Base-by-base conservation (phyloP, 2,113 vertebrate genomes). In the Nannobrachium achirus region DNA sequence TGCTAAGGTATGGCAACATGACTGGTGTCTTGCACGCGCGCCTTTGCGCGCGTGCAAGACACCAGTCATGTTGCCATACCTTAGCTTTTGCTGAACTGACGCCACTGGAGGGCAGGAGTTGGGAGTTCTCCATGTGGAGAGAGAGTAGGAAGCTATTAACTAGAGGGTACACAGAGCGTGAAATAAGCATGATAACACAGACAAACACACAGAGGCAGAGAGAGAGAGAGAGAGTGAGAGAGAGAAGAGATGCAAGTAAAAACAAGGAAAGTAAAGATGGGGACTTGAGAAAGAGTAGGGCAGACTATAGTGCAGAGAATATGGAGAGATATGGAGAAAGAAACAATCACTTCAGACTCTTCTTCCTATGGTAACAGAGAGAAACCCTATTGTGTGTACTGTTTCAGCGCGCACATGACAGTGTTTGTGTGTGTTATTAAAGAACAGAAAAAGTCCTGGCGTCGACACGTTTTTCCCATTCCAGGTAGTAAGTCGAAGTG, bases 401-500 rank as follows among this genome's bases (percentile, higher is more conserved):
- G 68, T 51, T 62, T 68, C 58, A 44, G 15, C 1, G 49, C 16
- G 49, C 18, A 16, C 15, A 6, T 10, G 33, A 38, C 9, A n/a
- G 40, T 19, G 40, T 18, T 4, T 7, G 41, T 38, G 8, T 84
- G 81, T 80, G 78, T 85, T 86, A 88, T 86, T 86, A 86, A 87
- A 88, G 86, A 79, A 60, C 56, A 74, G 81, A 80, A 88, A 90
- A 90, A 89, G 82, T 83, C 86, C 84, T 89, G 81, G 71, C 80
- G 81, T 88, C 88, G 48, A 86, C 84, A 90, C 82, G 80, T 84
- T 86, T 86, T 83, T 85, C 89, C 79, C 81, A 85, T 90, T 88
- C 78, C 92, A 92, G 90, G 89, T 92, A 89, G 83, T 82, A 84
- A 88, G 86, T 85, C 64, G 80, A 80, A 86, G 85, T 87, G 88